phyloP scores from a whole-genome alignment of 2,888 invertebrate species.

The Nephrotoma flavescens region DNA sequence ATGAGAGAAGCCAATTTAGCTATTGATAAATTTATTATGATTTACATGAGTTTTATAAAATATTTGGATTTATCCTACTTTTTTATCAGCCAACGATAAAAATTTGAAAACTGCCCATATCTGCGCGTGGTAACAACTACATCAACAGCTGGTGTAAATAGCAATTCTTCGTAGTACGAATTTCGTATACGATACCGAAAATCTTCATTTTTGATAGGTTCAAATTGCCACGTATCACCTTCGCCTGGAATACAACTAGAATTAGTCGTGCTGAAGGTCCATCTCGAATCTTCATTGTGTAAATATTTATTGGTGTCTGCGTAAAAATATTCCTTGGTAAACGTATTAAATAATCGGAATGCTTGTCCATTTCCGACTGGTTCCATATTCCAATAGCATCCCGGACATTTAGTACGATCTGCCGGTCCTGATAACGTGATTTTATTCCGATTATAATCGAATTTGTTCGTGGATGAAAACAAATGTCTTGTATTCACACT shows the following conservation, averaged over 20 bases:
- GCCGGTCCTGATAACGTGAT: background rate
- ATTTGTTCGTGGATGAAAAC: background rate
- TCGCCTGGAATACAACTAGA: background rate
- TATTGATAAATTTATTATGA: background rate
- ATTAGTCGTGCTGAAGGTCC: background rate
- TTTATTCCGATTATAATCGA: background rate
- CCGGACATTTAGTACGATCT: background rate
- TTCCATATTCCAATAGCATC: constrained; percentile 1
- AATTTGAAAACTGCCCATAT: background rate
- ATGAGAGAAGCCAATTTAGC: background rate
- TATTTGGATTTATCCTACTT: background rate
- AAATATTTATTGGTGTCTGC: background rate
- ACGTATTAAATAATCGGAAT: background rate
- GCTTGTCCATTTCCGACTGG: background rate
- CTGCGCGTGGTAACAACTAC: background rate
- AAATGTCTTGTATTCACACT: background rate
- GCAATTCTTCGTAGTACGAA: background rate
- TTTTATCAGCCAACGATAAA: background rate
- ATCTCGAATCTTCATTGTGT: background rate
- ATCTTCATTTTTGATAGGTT: background rate
- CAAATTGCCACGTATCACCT: background rate
- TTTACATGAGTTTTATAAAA: background rate
- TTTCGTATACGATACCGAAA: background rate
- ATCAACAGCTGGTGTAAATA: background rate
- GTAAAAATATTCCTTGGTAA: background rate